Evolutionary conservation across 2,888 invertebrate species (phyloP).

Genomic region (Nephrotoma flavescens): DNA sequence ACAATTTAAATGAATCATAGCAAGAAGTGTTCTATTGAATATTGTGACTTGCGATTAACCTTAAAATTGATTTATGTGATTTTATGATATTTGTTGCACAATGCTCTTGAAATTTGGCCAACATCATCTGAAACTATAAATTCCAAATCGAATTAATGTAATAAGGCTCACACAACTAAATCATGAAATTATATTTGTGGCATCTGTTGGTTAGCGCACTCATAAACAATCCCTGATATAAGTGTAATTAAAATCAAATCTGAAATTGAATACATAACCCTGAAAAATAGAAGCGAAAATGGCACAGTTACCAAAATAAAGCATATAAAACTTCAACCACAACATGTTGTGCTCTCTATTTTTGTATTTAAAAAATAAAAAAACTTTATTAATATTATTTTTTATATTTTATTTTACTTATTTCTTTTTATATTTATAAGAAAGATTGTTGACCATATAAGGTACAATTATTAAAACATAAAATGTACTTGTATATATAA

Average conservation of each 20-base stretch:
- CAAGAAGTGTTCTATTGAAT: not conserved
- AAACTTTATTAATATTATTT: not conserved
- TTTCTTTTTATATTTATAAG: not conserved
- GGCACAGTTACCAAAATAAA: not conserved
- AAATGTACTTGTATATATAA: not conserved
- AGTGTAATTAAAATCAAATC: not conserved
- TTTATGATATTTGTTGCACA: not conserved
- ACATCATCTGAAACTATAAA: not conserved
- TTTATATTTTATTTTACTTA: not conserved
- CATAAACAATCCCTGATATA: not conserved
- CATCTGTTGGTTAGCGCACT: not conserved
- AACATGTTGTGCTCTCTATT: not conserved
- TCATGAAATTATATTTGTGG: not conserved
- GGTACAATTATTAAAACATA: not conserved
- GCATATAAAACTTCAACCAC: not conserved
- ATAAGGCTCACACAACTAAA: not conserved
- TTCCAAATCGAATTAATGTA: not conserved
- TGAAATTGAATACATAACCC: not conserved
- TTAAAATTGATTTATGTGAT: not conserved
- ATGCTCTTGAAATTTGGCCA: not conserved
- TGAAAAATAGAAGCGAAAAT: not conserved
- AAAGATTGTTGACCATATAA: conserved; percentile 1
- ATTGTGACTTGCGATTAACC: not conserved
- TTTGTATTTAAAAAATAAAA: not conserved
- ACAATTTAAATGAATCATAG: not conserved